phyloP scores from a whole-genome alignment of 2,888 invertebrate genomes.

The Allophyes oxyacanthae region DNA sequence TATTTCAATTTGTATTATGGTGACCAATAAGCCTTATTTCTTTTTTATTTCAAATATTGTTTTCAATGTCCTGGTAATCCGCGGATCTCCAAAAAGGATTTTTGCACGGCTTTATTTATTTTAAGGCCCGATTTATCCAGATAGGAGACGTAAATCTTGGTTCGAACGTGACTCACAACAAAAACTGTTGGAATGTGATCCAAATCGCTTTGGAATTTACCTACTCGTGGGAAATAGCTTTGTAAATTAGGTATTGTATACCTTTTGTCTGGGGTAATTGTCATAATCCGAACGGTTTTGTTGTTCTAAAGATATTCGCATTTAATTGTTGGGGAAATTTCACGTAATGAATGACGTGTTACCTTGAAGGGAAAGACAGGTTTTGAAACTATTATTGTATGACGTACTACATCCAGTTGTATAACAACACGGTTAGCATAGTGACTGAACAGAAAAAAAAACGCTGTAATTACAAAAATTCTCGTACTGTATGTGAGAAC shows the following conservation, averaged over 20 bases:
- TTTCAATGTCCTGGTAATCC: not conserved
- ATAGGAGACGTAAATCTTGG: conserved; percentile 49
- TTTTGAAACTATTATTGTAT: too few species aligned
- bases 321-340: too few species aligned
- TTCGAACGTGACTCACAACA: conserved; percentile 45
- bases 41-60: too few species aligned
- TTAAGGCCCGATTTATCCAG: conserved; percentile 31
- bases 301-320: not conserved
- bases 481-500: too few species aligned
- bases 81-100: conserved; percentile 23
- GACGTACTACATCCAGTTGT: too few species aligned
- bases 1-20: too few species aligned
- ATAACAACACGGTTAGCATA: too few species aligned
- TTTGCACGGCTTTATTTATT: conserved; percentile 39
- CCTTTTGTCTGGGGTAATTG: conserved; percentile 10
- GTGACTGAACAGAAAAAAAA: too few species aligned
- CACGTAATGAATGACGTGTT: too few species aligned
- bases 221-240: conserved; percentile 25
- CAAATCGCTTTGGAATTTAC: conserved; percentile 35
- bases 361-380: too few species aligned
- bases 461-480: too few species aligned
- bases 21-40: too few species aligned
- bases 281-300: not conserved
- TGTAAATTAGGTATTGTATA: conserved; percentile 29
- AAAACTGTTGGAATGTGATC: conserved; percentile 38